Evolutionary conservation across 2,797 vertebrate genomes (phyloP).

Genomic region (Melanotaenia nigrans): DNA sequence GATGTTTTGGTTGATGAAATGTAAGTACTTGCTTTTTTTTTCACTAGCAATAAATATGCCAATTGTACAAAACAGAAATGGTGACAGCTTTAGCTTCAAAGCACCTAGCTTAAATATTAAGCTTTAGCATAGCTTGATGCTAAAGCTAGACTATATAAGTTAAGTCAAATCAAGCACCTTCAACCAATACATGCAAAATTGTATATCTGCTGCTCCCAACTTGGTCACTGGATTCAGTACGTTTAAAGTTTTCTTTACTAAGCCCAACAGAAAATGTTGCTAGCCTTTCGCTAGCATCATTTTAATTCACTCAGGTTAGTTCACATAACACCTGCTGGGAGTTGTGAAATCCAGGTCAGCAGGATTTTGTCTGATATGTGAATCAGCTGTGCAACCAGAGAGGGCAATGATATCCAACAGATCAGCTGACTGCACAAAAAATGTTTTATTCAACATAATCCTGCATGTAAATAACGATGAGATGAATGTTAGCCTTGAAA

Average conservation of each 20-base stretch:
- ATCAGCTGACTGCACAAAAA: neutral
- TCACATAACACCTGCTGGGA: slow-evolving; percentile 15
- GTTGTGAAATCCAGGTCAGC: slow-evolving; percentile 13
- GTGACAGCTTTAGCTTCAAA: no score
- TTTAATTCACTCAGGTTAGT: slow-evolving; percentile 22
- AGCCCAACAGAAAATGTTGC: neutral
- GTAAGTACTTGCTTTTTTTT: no score
- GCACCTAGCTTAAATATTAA: no score
- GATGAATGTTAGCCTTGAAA: neutral
- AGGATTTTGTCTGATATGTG: slow-evolving; percentile 3
- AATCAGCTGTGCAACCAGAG: slow-evolving; percentile 11
- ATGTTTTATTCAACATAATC: neutral
- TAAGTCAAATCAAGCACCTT: no score
- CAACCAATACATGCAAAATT: neutral
- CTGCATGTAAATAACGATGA: neutral
- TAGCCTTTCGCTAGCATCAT: slow-evolving; percentile 1
- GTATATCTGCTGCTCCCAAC: neutral
- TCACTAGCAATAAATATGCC: no score
- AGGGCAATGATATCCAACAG: neutral
- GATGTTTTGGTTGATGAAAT: no score
- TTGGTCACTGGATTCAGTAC: neutral
- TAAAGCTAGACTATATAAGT: no score
- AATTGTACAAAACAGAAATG: no score
- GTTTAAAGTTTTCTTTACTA: neutral
- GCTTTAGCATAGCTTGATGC: no score